These are phyloP conservation scores for Tamandua tetradactyla DNA, from an alignment of 2,797 vertebrate genomes.

Conservation along the genomic window DNA sequence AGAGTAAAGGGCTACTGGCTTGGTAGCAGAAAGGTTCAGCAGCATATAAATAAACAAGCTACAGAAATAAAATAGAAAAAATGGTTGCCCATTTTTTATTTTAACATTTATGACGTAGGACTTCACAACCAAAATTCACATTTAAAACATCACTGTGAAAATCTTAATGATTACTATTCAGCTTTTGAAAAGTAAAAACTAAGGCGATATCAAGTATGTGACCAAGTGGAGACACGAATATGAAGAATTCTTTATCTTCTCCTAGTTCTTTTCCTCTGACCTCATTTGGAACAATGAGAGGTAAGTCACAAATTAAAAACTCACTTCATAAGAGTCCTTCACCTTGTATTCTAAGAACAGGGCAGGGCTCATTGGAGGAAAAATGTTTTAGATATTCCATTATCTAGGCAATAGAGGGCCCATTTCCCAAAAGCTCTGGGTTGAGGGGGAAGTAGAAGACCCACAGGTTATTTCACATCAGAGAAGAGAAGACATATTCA, in stretches of 20 bases:
- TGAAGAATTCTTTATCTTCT: conserved; percentile 31
- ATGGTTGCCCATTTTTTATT: neutral
- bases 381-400: neutral
- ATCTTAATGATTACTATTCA: conserved; percentile 3
- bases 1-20: neutral
- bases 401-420: neutral
- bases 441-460: neutral
- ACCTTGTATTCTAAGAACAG: neutral
- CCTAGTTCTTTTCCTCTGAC: neutral
- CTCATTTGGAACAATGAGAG: neutral
- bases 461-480: neutral
- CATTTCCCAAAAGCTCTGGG: conserved; percentile 25
- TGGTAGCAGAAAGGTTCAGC: neutral
- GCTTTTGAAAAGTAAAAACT: conserved; percentile 42
- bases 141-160: conserved; percentile 5
- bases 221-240: neutral
- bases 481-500: neutral
- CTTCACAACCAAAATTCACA: conserved; percentile 5
- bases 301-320: conserved; percentile 56
- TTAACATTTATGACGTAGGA: neutral
- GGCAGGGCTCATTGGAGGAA: neutral
- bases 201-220: neutral
- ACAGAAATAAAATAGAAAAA: neutral
- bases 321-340: neutral
- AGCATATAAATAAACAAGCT: neutral